These are phyloP conservation scores for Setophaga coronata DNA, from an alignment of 2,113 vertebrate species.

Conservation along the genomic window DNA sequence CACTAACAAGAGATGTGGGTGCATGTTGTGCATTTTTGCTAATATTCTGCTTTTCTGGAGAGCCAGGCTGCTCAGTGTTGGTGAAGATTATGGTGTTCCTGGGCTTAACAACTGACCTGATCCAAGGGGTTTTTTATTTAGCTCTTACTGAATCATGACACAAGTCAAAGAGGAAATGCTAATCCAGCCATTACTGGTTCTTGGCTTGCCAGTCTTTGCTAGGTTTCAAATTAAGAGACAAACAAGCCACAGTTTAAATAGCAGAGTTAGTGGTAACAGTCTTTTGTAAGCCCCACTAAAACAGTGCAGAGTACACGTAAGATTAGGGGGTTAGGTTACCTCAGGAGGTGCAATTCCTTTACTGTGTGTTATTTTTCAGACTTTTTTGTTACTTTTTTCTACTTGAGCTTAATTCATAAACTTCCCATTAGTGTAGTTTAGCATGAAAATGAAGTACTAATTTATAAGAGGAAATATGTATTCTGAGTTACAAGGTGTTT, in stretches of 20 bases:
- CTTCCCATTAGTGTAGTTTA: background rate
- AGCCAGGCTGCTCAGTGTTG: background rate
- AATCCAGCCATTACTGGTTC: background rate
- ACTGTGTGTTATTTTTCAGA: background rate
- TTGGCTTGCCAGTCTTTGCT: background rate
- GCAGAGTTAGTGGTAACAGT: background rate
- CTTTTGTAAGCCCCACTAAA: background rate
- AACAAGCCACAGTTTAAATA: background rate
- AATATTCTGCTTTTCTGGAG: constrained; percentile 16
- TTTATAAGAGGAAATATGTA: background rate
- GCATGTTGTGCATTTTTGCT: constrained; percentile 38
- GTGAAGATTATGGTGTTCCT: background rate
- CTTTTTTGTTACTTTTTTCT: background rate
- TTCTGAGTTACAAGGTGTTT: background rate
- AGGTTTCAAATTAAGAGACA: background rate
- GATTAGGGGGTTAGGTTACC: background rate
- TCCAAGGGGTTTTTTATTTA: background rate
- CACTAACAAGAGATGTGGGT: constrained; percentile 29
- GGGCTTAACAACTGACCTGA: background rate
- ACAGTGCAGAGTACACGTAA: background rate
- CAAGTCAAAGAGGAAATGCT: background rate
- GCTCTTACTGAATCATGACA: background rate
- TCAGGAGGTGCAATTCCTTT: background rate
- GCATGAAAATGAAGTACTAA: background rate
- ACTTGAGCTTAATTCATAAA: background rate